These are phyloP conservation scores for Ormyrus pomaceus DNA, from an alignment of 2,888 invertebrate genomes.

Conservation along the genomic window DNA sequence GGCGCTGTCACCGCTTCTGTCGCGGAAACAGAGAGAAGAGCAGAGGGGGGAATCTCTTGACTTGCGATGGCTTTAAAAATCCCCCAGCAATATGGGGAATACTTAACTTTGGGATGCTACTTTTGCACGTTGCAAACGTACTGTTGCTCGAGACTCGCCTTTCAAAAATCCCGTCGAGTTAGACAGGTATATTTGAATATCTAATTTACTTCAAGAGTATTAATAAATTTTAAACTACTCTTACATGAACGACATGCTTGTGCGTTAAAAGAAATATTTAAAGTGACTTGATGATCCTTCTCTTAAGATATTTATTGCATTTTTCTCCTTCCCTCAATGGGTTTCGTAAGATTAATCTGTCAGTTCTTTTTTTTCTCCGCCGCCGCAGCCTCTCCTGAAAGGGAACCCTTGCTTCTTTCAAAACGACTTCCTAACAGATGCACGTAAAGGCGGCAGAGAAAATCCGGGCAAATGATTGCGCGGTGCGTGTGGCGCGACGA, in stretches of 20 bases:
- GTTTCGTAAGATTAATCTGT: slow-evolving; percentile 44
- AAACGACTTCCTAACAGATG: slow-evolving; percentile 7
- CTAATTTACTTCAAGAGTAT: too few species aligned
- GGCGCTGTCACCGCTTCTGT: slow-evolving; percentile 65
- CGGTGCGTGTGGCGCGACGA: neutral
- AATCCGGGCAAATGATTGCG: slow-evolving; percentile 37
- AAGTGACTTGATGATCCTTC: too few species aligned
- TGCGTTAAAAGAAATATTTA: too few species aligned
- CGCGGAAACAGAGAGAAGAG: slow-evolving; percentile 26
- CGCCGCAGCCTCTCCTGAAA: neutral
- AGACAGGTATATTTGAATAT: too few species aligned
- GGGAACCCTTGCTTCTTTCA: slow-evolving; percentile 8
- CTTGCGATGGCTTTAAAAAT: slow-evolving; percentile 58
- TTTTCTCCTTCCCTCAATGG: slow-evolving; percentile 29
- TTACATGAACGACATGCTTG: too few species aligned
- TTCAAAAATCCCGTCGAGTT: too few species aligned
- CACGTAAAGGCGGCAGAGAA: slow-evolving; percentile 9
- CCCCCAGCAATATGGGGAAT: slow-evolving; percentile 54
- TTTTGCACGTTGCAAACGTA: too few species aligned
- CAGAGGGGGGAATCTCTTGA: slow-evolving; percentile 44
- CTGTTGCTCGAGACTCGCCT: too few species aligned
- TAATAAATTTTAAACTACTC: too few species aligned
- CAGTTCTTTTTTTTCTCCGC: slow-evolving; percentile 19
- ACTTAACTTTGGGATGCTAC: slow-evolving; percentile 3
- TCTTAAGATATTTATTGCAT: neutral